Evolutionary conservation across 2,797 vertebrate genomes (phyloP).

Genomic region (Megalops cyprinoides): DNA sequence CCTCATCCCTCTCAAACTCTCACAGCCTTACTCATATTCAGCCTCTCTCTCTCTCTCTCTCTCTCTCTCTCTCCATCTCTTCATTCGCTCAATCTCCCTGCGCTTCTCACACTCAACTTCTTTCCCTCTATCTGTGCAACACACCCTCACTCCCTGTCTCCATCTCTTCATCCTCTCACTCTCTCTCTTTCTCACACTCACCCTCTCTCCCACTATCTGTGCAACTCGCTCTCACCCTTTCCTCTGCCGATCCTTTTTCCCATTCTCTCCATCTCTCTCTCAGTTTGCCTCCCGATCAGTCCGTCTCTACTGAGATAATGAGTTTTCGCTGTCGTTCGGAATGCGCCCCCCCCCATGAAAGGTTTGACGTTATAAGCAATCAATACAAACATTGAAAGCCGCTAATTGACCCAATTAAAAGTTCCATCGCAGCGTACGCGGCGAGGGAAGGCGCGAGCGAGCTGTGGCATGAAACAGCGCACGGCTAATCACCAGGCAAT

Average conservation of each 20-base stretch:
- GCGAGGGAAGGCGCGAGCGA: constrained; percentile 4
- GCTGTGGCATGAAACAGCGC: neutral
- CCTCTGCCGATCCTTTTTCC: neutral
- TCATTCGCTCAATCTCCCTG: too few species aligned
- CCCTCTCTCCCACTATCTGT: neutral
- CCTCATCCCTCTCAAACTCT: neutral
- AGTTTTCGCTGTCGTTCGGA: constrained; percentile 32
- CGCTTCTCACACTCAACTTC: neutral
- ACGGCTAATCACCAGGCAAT: neutral
- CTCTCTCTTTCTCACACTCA: neutral
- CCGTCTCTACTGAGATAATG: constrained; percentile 40
- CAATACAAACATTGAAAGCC: constrained; percentile 51
- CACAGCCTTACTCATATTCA: too few species aligned
- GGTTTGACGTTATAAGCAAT: constrained; percentile 55
- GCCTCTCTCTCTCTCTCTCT: neutral
- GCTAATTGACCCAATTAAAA: constrained; percentile 64
- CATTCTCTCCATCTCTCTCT: constrained; percentile 16
- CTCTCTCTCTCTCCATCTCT: neutral
- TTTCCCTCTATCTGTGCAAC: neutral
- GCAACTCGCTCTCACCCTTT: too few species aligned
- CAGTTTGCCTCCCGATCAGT: neutral
- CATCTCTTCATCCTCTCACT: neutral
- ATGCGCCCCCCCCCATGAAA: constrained; percentile 53
- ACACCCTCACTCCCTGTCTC: neutral
- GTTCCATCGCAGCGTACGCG: constrained; percentile 35